A percentile compares a stretch with the other conserved stretches of the same genome.
Evolutionary conservation across 2,797 vertebrate genomes (phyloP).

Genomic region (Taenioides sp.): DNA sequence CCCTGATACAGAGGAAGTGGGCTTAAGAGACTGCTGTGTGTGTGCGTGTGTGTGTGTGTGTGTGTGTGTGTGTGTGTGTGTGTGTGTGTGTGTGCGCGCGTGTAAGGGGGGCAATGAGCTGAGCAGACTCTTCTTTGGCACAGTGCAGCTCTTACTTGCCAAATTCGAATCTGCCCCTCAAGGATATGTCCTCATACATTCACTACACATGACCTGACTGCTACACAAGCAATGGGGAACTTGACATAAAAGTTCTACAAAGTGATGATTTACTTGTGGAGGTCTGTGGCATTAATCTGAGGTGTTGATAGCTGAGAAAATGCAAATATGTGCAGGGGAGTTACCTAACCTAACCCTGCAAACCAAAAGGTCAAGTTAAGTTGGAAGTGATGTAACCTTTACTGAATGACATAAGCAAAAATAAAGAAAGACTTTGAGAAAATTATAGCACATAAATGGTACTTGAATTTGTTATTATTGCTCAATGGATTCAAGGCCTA

Average conservation of each 20-base stretch:
- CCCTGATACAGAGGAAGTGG: conserved; percentile 81
- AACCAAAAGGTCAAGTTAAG: background rate
- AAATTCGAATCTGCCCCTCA: conserved; percentile 51
- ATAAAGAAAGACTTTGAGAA: background rate
- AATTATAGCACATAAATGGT: background rate
- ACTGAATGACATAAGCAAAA: background rate
- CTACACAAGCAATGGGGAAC: background rate
- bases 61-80: background rate
- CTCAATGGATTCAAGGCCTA: background rate
- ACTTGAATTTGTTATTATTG: background rate
- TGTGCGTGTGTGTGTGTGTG: conserved; percentile 8
- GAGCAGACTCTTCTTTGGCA: conserved; percentile 75
- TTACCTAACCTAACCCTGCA: background rate
- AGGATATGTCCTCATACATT: conserved; percentile 46
- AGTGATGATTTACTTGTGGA: background rate
- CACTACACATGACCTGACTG: conserved; percentile 26
- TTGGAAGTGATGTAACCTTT: background rate
- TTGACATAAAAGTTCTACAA: background rate
- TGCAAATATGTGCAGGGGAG: background rate
- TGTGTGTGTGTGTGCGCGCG: conserved; percentile 44
- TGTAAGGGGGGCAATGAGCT: conserved; percentile 69
- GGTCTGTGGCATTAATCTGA: conserved; percentile 1
- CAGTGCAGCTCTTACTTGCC: conserved; percentile 58
- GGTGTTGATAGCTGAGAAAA: conserved; percentile 9
- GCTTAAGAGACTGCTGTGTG: conserved; percentile 66